These are phyloP conservation scores for Sinocyclocheilus anophthalmus DNA, from an alignment of 2,113 vertebrate genomes.

Conservation along the genomic window DNA sequence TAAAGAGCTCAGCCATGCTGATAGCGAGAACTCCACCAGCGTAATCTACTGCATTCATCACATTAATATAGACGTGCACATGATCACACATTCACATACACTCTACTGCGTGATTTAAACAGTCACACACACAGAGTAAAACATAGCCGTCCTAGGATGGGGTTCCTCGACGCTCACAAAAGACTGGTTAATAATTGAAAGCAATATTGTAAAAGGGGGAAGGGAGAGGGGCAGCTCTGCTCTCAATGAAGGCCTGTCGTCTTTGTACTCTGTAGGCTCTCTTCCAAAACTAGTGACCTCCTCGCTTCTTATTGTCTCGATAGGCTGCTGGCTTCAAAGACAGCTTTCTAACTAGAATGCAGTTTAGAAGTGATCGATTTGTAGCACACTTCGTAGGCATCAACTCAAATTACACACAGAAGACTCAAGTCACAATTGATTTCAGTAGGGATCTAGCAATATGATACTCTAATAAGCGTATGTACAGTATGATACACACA, in stretches of 20 bases:
- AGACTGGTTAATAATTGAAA: slow-evolving; percentile 60
- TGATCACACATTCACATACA: slow-evolving; percentile 32
- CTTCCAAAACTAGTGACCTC: background rate
- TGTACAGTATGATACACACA: background rate
- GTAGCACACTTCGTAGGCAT: background rate
- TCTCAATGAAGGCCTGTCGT: slow-evolving; percentile 46
- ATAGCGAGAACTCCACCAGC: background rate
- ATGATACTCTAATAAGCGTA: background rate
- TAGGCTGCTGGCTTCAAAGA: background rate
- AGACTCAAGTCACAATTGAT: background rate
- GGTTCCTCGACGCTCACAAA: slow-evolving; percentile 43
- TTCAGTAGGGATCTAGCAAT: background rate
- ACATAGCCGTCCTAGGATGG: slow-evolving; percentile 28
- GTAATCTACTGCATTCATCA: slow-evolving; percentile 48
- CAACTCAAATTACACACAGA: too few relatives aligned
- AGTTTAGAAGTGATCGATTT: background rate
- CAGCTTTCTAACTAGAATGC: background rate
- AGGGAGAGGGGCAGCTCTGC: background rate
- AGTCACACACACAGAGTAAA: slow-evolving; percentile 22
- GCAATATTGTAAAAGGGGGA: slow-evolving; percentile 55
- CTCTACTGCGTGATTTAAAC: slow-evolving; percentile 45
- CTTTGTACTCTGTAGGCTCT: slow-evolving; percentile 17
- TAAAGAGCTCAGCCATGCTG: slow-evolving; percentile 36
- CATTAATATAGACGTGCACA: slow-evolving; percentile 55
- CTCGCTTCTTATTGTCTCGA: background rate